phyloP scores from a whole-genome alignment of 2,888 invertebrate genomes.

The Lithosia quadra region DNA sequence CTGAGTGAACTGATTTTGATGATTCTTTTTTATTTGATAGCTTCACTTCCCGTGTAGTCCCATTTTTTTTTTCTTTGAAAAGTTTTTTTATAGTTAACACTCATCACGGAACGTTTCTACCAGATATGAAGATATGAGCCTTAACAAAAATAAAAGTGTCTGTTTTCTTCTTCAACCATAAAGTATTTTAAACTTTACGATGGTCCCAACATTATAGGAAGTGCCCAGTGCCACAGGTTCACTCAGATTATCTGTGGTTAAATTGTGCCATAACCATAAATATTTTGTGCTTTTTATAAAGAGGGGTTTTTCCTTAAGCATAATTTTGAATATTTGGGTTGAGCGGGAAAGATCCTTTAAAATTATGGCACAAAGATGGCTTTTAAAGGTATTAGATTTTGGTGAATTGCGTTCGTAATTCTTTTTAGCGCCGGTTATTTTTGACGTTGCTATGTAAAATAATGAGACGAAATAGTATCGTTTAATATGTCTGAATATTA shows the following conservation, averaged over 20 bases:
- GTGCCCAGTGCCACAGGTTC: constrained; percentile 48
- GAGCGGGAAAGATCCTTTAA: constrained; percentile 28
- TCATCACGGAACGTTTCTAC: background rate
- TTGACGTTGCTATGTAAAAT: background rate
- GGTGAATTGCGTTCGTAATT: constrained; percentile 18
- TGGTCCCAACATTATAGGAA: constrained; percentile 39
- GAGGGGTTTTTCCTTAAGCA: constrained; percentile 36
- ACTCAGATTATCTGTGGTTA: constrained; percentile 58
- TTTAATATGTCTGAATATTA: background rate
- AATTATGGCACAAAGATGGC: constrained; percentile 21
- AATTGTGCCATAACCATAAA: constrained; percentile 59
- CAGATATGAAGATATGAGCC: background rate
- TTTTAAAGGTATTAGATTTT: constrained; percentile 24
- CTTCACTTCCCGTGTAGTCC: too few species aligned
- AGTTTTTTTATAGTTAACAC: too few species aligned
- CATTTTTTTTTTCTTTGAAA: too few species aligned
- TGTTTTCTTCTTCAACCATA: constrained; percentile 34
- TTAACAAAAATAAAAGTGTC: constrained; percentile 26
- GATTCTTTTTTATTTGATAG: too few species aligned
- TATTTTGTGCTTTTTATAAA: constrained; percentile 43
- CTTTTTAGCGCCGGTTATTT: constrained; percentile 12
- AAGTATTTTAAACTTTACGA: constrained; percentile 49
- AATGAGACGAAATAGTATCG: background rate
- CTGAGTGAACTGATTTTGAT: too few species aligned
- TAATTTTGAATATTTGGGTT: constrained; percentile 40